Evolutionary conservation across 2,113 vertebrate species (phyloP), one percentile per base, ranked within the genome.

Genomic region (Glareola pratincola): DNA sequence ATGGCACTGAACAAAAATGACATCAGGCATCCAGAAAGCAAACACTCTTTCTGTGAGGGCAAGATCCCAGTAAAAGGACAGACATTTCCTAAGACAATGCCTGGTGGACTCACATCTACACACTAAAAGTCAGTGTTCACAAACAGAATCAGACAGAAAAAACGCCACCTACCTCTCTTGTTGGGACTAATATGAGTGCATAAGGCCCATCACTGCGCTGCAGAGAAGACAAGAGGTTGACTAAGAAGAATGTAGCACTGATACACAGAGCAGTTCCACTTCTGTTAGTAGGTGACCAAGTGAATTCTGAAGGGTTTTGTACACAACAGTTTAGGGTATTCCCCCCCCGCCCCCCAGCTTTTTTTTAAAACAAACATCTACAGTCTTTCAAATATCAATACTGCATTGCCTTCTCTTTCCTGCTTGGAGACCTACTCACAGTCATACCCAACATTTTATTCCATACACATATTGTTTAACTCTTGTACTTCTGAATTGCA

Each of bases 181-280:
- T 99, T 8, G 99, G 99, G 60, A 99, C 99, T 7, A 99, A 96
- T 21, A 99, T 34, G 19, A 99, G 97, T 2, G 99, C 99, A 7
- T 99, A 99, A 5, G 99, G 99, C 4, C 99, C 99, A 4, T 99
- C 98, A 0, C 98, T 98, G 87, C 99, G 98, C 98, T 99, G 97
- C 53, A 94, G 10, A 94, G 57, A 47, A 80, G 79, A 81, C n/a
- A 93, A 82, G 54, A 83, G 48, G 12, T 51, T 29, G 19, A 19
- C 26, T 90, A n/a, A 94, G 72, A 30, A 45, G 19, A 37, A 51
- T 0, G 11, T 10, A 74, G 12, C 26, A 27, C 62, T 30, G 16
- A 69, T 4, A 30, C 23, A 5, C 48, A 57, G 9, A 82, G 63
- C 32, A 26, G 27, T 63, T 47, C 54, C 64, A 41, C 8, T 3